A percentile compares a stretch with the other conserved stretches of the same genome.
Evolutionary conservation across 2,797 vertebrate species (phyloP).

Genomic region (Oreochromis grahami): DNA sequence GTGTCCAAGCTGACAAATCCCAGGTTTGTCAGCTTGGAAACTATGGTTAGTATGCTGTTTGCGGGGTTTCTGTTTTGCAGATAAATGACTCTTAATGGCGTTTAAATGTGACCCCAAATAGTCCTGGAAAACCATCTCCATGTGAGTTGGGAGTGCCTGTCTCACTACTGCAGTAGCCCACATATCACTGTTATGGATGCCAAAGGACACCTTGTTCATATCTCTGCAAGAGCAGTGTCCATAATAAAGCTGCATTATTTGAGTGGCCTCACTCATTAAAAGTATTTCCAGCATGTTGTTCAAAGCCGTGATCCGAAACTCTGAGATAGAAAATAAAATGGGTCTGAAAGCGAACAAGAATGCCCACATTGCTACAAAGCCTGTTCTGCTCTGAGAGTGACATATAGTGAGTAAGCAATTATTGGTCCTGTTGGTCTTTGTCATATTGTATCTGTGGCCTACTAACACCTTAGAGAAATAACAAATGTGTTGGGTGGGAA

Average conservation of each 20-base stretch:
- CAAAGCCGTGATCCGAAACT: neutral
- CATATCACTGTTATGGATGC: neutral
- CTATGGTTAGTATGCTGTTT: neutral
- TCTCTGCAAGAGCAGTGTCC: neutral
- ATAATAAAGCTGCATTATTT: neutral
- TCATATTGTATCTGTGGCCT: slow-evolving; percentile 21
- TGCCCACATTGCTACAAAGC: neutral
- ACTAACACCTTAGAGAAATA: slow-evolving; percentile 49
- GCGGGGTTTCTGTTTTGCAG: neutral
- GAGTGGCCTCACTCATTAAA: neutral
- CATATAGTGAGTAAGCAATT: slow-evolving; percentile 27
- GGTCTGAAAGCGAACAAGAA: slow-evolving; percentile 1
- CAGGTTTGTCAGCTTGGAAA: neutral
- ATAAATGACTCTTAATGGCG: neutral
- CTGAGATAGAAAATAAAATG: neutral
- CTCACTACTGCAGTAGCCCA: neutral
- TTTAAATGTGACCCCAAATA: neutral
- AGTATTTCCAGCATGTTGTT: neutral
- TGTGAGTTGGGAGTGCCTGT: neutral
- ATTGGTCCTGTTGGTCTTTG: slow-evolving; percentile 40
- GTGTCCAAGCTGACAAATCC: neutral
- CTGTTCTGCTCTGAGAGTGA: slow-evolving; percentile 1
- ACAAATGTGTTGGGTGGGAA: slow-evolving; percentile 15
- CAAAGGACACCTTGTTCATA: neutral
- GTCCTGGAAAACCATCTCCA: neutral